Base-by-base conservation (phyloP, 1,140 invertebrate species). In the Campoletis sonorensis region DNA sequence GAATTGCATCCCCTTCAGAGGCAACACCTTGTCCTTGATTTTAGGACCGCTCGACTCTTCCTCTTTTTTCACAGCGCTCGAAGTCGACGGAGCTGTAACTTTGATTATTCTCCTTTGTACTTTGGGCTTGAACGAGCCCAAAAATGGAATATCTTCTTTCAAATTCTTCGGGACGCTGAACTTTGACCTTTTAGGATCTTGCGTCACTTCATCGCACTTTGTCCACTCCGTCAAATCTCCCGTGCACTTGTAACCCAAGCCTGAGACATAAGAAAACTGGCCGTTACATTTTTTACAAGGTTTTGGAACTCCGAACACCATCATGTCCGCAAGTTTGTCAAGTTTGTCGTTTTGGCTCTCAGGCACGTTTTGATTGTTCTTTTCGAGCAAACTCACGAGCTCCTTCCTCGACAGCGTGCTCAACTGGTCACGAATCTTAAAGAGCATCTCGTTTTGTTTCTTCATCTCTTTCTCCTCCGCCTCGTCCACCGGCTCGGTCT, bases 161-260 rank as follows among this genome's bases (percentile, higher is more conserved):
- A 96, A 92, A 30, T 94, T 92, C 21, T 91, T 89, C 1, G 98
- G 96, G 40, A 99, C 90, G 86, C 93, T 93, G 85, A 98, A 97
- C 67, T 94, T 89, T n/a, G 88, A 93, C 77, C 97, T 92, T 85
- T 95, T 93, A 10, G 98, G 98, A 26, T 95, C 93, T 85, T 94
- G 94, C 0, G 95, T 94, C 11, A 95, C 87, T 84, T 95, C 95
- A 61, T 94, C 93, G 90, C 98, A 99, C 90, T 97, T 97, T 0
- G 96, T 96, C 97, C 98, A 99, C 89, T 98, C 98, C 27, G 95
- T 96, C 45, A 98, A 85, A 89, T 96, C 92, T 61, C 98, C 98
- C 84, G 90, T 92, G 88, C 98, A 98, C 81, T 93, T 91, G 87
- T 98, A 98, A 0, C 96, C 96, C 84, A 91, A 68, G 26, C 95